phyloP scores from a whole-genome alignment of 2,797 vertebrate genomes.

The Leuciscus waleckii region DNA sequence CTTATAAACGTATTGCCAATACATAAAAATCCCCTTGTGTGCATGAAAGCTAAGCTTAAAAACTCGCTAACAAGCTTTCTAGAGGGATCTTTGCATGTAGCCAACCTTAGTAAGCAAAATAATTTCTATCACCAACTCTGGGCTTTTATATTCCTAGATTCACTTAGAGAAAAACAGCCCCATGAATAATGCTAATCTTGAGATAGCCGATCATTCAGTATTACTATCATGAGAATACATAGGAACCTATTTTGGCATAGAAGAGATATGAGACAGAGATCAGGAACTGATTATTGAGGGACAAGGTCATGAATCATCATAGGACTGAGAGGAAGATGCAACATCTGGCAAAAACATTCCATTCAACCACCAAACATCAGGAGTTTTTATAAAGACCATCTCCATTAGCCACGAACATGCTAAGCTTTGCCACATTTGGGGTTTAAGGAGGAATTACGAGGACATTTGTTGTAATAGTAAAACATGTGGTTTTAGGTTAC shows the following conservation, averaged over 20 bases:
- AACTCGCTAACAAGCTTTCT: background rate
- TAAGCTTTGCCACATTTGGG: conserved; percentile 2
- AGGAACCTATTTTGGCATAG: background rate
- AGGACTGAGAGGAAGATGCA: conserved; percentile 16
- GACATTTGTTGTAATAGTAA: conserved; percentile 17
- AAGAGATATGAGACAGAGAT: conserved; percentile 25
- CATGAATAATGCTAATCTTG: conserved; percentile 3
- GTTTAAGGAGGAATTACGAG: conserved; percentile 9
- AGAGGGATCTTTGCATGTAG: background rate
- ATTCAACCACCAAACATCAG: conserved; percentile 22
- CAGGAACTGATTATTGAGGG: conserved; percentile 42
- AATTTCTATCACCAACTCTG: background rate
- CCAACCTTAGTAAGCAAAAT: background rate
- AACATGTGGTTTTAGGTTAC: conserved; percentile 40
- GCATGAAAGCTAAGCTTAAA: conserved; percentile 4
- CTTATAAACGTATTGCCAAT: background rate
- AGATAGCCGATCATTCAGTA: background rate
- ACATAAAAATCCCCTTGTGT: conserved; percentile 1
- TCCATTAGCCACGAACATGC: background rate
- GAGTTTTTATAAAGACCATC: conserved; percentile 18
- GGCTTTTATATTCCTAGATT: background rate
- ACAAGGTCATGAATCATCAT: conserved; percentile 38
- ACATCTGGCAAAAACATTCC: conserved; percentile 41
- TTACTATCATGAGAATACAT: conserved; percentile 28
- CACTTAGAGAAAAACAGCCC: conserved; percentile 9